These are phyloP conservation scores for Lasioglossum morio DNA, from an alignment of 2,888 invertebrate species.

Conservation along the genomic window DNA sequence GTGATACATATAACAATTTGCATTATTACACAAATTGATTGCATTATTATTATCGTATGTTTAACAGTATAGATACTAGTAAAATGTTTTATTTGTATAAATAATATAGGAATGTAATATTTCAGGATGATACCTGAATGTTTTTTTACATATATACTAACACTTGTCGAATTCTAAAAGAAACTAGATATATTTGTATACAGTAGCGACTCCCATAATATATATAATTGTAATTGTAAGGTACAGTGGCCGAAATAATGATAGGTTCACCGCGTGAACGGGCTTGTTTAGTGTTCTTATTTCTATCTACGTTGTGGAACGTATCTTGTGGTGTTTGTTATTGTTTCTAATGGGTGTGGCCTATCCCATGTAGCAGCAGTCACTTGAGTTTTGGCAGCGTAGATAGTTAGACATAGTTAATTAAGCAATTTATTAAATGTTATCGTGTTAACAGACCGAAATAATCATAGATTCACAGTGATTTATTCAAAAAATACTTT, in stretches of 20 bases:
- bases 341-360: not conserved
- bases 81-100: constrained; percentile 5
- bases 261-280: not conserved
- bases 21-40: constrained; percentile 6
- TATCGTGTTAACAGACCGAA: not conserved
- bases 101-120: constrained; percentile 1
- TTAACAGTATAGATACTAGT: constrained; percentile 2
- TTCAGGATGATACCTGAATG: not conserved
- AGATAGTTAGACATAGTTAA: not conserved
- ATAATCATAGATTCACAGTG: not conserved
- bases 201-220: not conserved
- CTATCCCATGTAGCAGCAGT: not conserved
- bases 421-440: not conserved
- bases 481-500: not conserved
- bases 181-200: constrained; percentile 27
- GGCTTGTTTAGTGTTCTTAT: not conserved
- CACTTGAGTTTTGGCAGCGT: not conserved
- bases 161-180: constrained; percentile 7
- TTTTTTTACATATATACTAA: constrained; percentile 2
- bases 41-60: constrained; percentile 3
- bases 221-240: not conserved
- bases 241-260: not conserved
- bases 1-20: not conserved
- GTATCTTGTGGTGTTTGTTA: not conserved
- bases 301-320: not conserved